Evolutionary conservation across 2,797 vertebrate species (phyloP).

Genomic region (Myotis daubentonii): DNA sequence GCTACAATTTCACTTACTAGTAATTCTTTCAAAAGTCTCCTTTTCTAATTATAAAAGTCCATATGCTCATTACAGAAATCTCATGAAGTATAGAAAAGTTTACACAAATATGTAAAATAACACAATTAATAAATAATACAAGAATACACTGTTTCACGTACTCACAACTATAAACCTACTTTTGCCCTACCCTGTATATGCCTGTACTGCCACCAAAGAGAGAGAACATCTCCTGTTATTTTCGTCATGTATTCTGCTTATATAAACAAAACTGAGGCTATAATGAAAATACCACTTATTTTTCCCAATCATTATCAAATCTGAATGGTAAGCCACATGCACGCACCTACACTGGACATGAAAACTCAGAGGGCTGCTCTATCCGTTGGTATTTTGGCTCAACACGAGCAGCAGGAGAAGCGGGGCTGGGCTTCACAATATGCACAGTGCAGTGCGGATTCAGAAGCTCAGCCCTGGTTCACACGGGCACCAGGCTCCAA

Average conservation of each 20-base stretch:
- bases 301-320: background rate
- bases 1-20: background rate
- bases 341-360: background rate
- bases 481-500: too few species aligned
- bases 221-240: background rate
- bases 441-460: background rate
- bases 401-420: background rate
- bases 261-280: background rate
- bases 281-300: background rate
- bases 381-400: background rate
- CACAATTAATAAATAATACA: background rate
- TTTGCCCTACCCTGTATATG: background rate
- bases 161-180: background rate
- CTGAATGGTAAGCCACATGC: background rate
- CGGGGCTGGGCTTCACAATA: too few species aligned
- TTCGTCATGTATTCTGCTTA: background rate
- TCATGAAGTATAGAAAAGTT: background rate
- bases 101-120: background rate
- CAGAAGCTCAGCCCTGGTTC: background rate
- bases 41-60: constrained; percentile 4
- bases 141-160: background rate
- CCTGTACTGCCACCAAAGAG: background rate
- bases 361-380: background rate
- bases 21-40: background rate
- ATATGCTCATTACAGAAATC: background rate